Conservation (phyloP, 2,888 invertebrate genomes). For the Drosophila kanekoi region DNA sequence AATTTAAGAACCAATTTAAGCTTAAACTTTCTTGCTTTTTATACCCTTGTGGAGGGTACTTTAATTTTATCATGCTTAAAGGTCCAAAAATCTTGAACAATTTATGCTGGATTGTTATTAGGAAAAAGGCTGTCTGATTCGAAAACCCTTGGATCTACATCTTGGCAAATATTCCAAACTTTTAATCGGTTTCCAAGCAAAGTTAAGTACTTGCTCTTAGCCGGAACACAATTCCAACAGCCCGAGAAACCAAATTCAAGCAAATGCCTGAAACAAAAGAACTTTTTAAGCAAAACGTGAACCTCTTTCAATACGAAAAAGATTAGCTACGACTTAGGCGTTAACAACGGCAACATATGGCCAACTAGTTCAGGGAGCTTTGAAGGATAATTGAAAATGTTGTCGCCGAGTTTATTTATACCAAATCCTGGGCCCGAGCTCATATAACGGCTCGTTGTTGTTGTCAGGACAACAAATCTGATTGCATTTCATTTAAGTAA, state of each 20-base stretch:
- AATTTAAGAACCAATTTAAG: too few relatives aligned
- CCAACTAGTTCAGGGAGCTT: background rate
- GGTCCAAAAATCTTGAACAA: background rate
- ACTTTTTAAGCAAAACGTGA: background rate
- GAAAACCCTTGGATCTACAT: too few relatives aligned
- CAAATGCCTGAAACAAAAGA: slow-evolving; percentile 1
- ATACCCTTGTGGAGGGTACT: too few relatives aligned
- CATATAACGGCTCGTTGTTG: slow-evolving; percentile 1
- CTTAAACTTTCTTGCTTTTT: too few relatives aligned
- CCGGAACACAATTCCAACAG: background rate
- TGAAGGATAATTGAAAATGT: slow-evolving; percentile 17
- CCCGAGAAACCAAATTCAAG: background rate
- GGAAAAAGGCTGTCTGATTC: too few relatives aligned
- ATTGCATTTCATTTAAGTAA: slow-evolving; percentile 30
- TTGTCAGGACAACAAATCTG: slow-evolving; percentile 34
- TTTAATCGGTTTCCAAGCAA: slow-evolving; percentile 5
- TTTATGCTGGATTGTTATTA: background rate
- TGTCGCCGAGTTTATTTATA: slow-evolving; percentile 9
- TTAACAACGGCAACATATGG: slow-evolving; percentile 6
- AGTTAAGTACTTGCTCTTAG: too few relatives aligned
- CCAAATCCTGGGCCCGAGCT: background rate
- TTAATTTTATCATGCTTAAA: too few relatives aligned
- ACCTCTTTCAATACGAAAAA: background rate
- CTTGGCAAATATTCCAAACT: background rate
- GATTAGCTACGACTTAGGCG: slow-evolving; percentile 13